phyloP scores from a whole-genome alignment of 2,113 vertebrate genomes.

The Aegotheles bennettii region DNA sequence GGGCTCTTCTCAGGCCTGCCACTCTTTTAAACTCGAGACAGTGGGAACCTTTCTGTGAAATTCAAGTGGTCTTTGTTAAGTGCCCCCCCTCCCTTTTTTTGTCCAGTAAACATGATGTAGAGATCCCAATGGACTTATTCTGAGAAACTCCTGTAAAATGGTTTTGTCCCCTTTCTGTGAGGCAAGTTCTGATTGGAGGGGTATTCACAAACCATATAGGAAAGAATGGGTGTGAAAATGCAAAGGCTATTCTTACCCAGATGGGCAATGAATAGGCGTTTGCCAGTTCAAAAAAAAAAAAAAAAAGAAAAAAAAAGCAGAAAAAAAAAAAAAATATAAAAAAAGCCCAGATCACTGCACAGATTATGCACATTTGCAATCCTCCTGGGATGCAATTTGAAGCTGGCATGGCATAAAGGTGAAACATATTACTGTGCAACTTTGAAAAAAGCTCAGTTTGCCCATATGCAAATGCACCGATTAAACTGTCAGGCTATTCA shows the following conservation, averaged over 20 bases:
- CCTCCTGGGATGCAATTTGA: slow-evolving; percentile 54
- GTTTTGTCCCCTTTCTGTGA: slow-evolving; percentile 68
- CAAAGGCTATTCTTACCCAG: slow-evolving; percentile 74
- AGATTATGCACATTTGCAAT: slow-evolving; percentile 68
- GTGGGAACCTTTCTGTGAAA: slow-evolving; percentile 74
- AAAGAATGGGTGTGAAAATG: slow-evolving; percentile 78
- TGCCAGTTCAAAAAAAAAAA: slow-evolving; percentile 57
- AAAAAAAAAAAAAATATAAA: not conserved
- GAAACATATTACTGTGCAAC: slow-evolving; percentile 57
- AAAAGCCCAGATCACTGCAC: slow-evolving; percentile 52
- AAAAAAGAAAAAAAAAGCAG: not conserved
- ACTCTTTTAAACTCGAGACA: slow-evolving; percentile 70
- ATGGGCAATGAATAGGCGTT: slow-evolving; percentile 77
- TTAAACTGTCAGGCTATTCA: slow-evolving; percentile 64
- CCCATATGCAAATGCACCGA: slow-evolving; percentile 59
- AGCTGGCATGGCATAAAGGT: slow-evolving; percentile 59
- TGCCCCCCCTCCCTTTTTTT: not conserved
- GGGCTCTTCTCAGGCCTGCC: slow-evolving; percentile 72
- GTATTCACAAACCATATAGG: slow-evolving; percentile 74
- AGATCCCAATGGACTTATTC: slow-evolving; percentile 71
- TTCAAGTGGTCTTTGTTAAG: slow-evolving; percentile 73
- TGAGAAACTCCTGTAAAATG: slow-evolving; percentile 77
- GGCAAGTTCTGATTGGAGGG: slow-evolving; percentile 74
- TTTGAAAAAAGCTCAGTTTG: slow-evolving; percentile 62
- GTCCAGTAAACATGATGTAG: slow-evolving; percentile 73